Base-by-base conservation (phyloP, 2,113 vertebrate genomes). In the Myrmecophaga tridactyla region DNA sequence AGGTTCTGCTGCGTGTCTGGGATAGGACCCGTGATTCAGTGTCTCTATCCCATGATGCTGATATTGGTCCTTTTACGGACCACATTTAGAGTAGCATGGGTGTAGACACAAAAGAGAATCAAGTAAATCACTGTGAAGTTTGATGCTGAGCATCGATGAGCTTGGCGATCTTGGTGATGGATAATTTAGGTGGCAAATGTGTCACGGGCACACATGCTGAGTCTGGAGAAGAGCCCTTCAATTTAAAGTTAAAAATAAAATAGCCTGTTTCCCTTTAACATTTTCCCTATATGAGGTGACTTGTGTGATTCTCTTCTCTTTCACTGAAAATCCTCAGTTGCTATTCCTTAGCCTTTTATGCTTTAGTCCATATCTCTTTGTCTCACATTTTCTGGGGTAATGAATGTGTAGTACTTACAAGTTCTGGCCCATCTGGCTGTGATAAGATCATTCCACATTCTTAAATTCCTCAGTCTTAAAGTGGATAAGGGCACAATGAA, bases 11-110 rank as follows among this genome's bases (percentile, higher is more conserved):
- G 1, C 6, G 2, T 9, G 75, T 20, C 25, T 51, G 6, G 27
- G 6, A 8, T 9, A 10, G 0, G 5, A 43, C 31, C 31, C 23
- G 3, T 0, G 23, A 14, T 36, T 21, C 2, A 36, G 62, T 6
- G 6, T 48, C 14, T 46, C 48, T 7, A 1, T 20, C 4, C 7
- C 36, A 7, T 3, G 14, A 21, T 3, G 14, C 46, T 39, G 53
- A 29, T 2, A 3, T 34, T 51, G 2, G 18, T 69, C 48, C 36
- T n/a, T 14, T 48, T 3, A 7, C 0, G 13, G 18, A 12, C 34
- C n/a, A 11, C 2, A 36, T 62, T 10, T 9, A 39, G 34, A 34
- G 60, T 34, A 48, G 34, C 0, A 20, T 27, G 41, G 34, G 62
- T 58, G 39, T 63, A 62, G 27, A 39, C 39, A 10, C 23, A 36